Base-by-base conservation (phyloP, 1,140 invertebrate genomes). In the Panulirus ornatus region DNA sequence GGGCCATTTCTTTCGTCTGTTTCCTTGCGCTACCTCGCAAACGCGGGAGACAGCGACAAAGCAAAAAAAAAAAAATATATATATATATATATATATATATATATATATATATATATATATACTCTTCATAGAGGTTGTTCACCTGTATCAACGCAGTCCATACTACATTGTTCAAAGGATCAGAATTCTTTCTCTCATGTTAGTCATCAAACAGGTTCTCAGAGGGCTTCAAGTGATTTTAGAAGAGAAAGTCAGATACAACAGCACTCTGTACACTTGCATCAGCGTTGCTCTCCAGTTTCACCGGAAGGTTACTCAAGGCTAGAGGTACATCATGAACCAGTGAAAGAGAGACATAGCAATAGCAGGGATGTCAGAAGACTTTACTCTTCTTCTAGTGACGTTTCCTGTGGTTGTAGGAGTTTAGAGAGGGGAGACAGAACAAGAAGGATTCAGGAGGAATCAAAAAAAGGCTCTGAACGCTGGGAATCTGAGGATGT, bases 111-210 rank as follows among this genome's bases (percentile, higher is more conserved):
- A n/a, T n/a, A n/a, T n/a, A n/a, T n/a, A n/a, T n/a, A n/a, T n/a
- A n/a, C n/a, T 30, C 54, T 88, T 70, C 73, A 88, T 16, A 88
- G 85, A 79, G 85, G 75, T 5, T 79, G 75, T 19, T 88, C 85
- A 63, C 85, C 85, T 38, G 85, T 88, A 0, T 88, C 85, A n/a
- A 14, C 40, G 47, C 54, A 78, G 54, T 70, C 83, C 34, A 44
- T 47, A 9, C 14, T 34, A 6, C 3, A 58, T 36, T 38, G 16
- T 27, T 2, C 58, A 63, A 27, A 2, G 14, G 47, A 42, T 36
- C 42, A 11, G 16, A 81, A 81, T 58, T 27, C 54, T n/a, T 81
- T 58, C 54, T 58, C 78, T 14, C n/a, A 36, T 58, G 47, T 36
- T 16, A 16, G 11, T 2, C 34, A 16, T 54, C 14, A 36, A 36